Conservation (phyloP, 2,888 invertebrate genomes). For the Tolmerus cingulatus region DNA sequence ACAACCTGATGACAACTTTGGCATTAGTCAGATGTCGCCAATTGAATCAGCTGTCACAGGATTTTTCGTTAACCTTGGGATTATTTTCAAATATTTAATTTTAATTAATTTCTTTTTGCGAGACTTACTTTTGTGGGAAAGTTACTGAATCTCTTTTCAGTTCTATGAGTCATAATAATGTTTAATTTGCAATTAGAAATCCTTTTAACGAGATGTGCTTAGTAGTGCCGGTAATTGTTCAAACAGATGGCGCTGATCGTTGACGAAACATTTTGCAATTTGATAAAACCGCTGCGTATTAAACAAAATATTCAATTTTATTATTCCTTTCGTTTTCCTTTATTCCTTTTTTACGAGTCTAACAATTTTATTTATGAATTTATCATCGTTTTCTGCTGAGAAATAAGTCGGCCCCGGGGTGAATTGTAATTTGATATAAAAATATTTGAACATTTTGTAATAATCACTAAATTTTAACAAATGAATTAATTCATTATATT, state of each 20-base stretch:
- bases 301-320: too few relatives aligned
- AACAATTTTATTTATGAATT: too few relatives aligned
- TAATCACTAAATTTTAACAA: too few relatives aligned
- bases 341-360: too few relatives aligned
- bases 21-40: neutral
- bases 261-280: neutral
- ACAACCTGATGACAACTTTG: neutral
- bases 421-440: too few relatives aligned
- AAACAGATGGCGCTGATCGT: neutral
- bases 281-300: too few relatives aligned
- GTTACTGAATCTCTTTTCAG: neutral
- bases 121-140: neutral
- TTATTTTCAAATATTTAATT: neutral
- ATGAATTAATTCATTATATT: too few relatives aligned
- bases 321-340: too few relatives aligned
- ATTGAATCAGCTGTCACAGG: neutral
- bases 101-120: neutral
- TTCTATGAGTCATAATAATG: neutral
- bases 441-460: too few relatives aligned
- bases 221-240: neutral
- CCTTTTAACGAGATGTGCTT: neutral
- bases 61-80: neutral
- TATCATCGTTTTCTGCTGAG: too few relatives aligned
- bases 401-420: too few relatives aligned
- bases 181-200: neutral